Conservation (phyloP, 2,797 vertebrate species). For the Onychomys arenicola region DNA sequence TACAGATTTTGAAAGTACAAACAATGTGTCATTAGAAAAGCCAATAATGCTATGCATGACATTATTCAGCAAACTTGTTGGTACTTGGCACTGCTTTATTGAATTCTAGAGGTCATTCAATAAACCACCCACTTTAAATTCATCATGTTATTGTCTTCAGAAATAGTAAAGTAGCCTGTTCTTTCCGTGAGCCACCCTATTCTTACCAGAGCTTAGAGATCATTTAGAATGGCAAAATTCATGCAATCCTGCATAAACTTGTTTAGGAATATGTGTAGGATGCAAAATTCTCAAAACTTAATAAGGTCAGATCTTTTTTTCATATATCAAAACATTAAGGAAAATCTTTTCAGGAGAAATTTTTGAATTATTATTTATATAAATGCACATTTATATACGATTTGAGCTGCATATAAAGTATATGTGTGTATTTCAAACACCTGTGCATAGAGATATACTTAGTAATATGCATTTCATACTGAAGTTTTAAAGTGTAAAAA, state of each 20-base stretch:
- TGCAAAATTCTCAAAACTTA: constrained; percentile 50
- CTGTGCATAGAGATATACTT: not conserved
- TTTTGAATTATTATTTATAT: constrained; percentile 45
- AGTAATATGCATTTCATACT: not conserved
- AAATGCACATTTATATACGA: not conserved
- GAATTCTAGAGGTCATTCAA: constrained; percentile 42
- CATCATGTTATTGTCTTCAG: not conserved
- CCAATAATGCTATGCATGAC: not conserved
- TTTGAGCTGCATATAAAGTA: not conserved
- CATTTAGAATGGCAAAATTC: not conserved
- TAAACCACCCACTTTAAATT: not conserved
- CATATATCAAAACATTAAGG: not conserved
- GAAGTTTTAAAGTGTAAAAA: constrained; percentile 22
- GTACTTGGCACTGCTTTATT: not conserved
- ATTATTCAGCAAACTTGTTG: constrained; percentile 30
- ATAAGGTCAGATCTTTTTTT: not conserved
- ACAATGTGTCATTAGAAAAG: not conserved
- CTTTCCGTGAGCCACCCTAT: not conserved
- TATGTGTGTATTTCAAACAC: not conserved
- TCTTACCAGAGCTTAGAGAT: not conserved
- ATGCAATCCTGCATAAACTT: not conserved
- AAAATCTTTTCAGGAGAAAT: not conserved
- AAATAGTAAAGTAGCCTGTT: not conserved
- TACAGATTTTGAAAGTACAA: not conserved
- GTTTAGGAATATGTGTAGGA: not conserved